Base-by-base conservation (phyloP, 2,113 vertebrate species). In the Pangasianodon gigas region DNA sequence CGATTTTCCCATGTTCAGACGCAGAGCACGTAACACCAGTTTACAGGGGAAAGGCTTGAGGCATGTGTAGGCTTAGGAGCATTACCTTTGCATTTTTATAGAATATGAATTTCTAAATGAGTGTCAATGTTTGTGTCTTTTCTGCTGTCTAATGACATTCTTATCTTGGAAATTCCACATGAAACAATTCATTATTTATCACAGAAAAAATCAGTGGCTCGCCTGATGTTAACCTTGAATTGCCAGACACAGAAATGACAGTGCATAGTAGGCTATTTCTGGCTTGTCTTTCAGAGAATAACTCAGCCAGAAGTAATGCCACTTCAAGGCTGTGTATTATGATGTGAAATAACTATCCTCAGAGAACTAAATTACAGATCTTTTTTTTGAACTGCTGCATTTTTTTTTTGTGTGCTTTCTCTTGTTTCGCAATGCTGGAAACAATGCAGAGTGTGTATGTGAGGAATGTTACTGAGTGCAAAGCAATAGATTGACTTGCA, bases 261-360 rank as follows among this genome's bases (percentile, higher is more conserved):
- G 37, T 29, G 29, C 75, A n/a, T 48, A 44, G 46, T 48, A 44
- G 46, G 24, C 80, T 88, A 83, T 88, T 71, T 74, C 65, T 58
- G 65, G 32, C 67, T 60, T 26, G 29, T 88, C 62, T 29, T 87
- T 80, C 69, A 74, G 14, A 65, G 29, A 51, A 13, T n/a, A 62
- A 62, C 56, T 80, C 58, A 8, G 19, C 26, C 26, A 41, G 79
- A 83, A 71, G 79, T 9, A 54, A 41, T 71, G 67, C 21, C 65
- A 24, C 48, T 48, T 48, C 21, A 48, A 84, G 37, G 88, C 41
- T 51, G 0, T 83, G 46, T 24, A n/a, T 58, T 86, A n/a, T 32
- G 11, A 85, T 19, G 62, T 48, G 60, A 69, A 69, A 86, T 69
- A 69, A 86, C 32, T 86, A 44, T 84, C 37, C 56, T 62, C 37